phyloP scores from a whole-genome alignment of 1,140 invertebrate species.

The Pissodes strobi region DNA sequence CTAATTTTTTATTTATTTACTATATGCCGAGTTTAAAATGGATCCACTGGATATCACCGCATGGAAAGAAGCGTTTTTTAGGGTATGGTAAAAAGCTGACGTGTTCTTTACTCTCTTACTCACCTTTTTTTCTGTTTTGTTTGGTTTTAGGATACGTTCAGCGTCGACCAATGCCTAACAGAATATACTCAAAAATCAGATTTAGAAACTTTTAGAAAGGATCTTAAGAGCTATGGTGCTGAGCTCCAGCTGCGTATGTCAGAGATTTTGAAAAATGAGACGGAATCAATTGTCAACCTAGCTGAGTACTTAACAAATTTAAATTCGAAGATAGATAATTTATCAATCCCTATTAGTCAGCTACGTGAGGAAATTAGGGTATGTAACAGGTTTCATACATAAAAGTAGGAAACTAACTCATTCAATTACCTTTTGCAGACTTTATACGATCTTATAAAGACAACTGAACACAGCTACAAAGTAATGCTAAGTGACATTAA shows the following conservation, averaged over 20 bases:
- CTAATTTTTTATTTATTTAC: no score
- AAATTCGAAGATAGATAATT: constrained; percentile 46
- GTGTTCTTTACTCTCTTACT: no score
- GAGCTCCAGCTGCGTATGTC: constrained; percentile 47
- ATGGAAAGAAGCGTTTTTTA: no score
- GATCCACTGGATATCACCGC: no score
- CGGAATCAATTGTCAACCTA: constrained; percentile 50
- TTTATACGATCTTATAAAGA: constrained; percentile 40
- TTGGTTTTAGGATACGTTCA: constrained; percentile 48
- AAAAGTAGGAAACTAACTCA: not conserved
- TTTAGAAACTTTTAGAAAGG: constrained; percentile 44
- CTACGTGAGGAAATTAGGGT: constrained; percentile 49
- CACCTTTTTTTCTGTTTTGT: no score
- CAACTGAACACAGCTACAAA: constrained; percentile 37
- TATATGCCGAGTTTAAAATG: no score
- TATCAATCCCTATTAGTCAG: constrained; percentile 45
- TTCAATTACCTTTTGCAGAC: constrained; percentile 36
- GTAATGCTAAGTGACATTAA: constrained; percentile 39
- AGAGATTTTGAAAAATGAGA: constrained; percentile 52
- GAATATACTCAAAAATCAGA: constrained; percentile 47
- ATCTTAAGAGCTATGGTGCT: constrained; percentile 47
- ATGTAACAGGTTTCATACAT: constrained; percentile 4
- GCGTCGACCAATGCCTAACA: constrained; percentile 44
- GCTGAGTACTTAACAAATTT: constrained; percentile 51
- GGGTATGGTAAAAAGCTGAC: no score